Evolutionary conservation across 2,888 invertebrate species (phyloP), one percentile per base, ranked within the genome.

Genomic region (Agrotis exclamationis): DNA sequence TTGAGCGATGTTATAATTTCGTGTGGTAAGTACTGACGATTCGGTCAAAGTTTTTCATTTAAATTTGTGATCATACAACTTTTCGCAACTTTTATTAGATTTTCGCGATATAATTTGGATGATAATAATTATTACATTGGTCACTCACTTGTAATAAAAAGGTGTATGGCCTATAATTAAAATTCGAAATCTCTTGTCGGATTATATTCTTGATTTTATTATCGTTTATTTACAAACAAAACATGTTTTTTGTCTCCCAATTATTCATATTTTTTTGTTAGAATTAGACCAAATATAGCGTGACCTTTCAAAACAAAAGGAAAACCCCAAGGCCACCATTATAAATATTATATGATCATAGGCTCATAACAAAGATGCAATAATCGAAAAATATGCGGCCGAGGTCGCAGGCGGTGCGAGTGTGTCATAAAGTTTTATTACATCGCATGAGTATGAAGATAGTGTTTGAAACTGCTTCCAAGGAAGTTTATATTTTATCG

Each of bases 351-450:
- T 57, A 63, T 20, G 24, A 58, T 13, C 11, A 24, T 58, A 63
- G 47, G 60, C 57, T 28, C 57, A 65, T 76, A 72, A 66, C 66
- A 65, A 18, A 28, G 57, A 63, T 62, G 63, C 67, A 76, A 67
- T 74, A 74, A 74, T 78, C 70, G 58, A 28, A 70, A 67, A 65
- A 71, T 71, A 78, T 74, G 65, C 70, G 67, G 24, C 16, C 45
- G 47, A 56, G 48, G 69, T 73, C 70, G 63, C 68, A 33, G 51
- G 65, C 51, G 48, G 22, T 60, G 79, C 60, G 51, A 68, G 63
- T 76, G 63, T 76, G 72, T 48, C 79, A 72, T 85, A 84, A 84
- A 85, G 66, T 85, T 85, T 84, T 85, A 84, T 82, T 69, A 85
- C 65, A 7, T 60, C 69, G 58, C 62, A 69, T 73, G 75, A 74